Conservation (phyloP, 2,113 vertebrate species). For the Cathartes aura region DNA sequence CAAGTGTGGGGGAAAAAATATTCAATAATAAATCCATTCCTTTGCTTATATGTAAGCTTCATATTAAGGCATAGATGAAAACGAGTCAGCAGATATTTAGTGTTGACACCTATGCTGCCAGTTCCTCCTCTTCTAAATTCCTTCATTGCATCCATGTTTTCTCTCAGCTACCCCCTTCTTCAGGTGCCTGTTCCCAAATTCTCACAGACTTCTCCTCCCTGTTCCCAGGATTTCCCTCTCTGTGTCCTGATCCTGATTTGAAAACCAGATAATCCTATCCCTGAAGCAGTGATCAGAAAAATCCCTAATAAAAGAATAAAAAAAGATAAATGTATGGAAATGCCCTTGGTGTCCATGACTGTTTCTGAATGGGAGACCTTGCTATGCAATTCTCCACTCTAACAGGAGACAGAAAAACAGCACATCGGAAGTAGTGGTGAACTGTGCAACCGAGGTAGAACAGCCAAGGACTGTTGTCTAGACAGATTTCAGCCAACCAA, state of each 20-base stretch:
- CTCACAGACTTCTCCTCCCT: not conserved
- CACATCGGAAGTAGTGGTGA: not conserved
- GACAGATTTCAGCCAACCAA: not conserved
- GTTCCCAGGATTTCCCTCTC: not conserved
- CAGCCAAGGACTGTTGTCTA: not conserved
- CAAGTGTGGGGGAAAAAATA: not conserved
- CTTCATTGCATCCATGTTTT: not conserved
- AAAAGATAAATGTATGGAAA: not conserved
- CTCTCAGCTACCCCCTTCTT: not conserved
- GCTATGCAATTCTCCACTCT: not conserved
- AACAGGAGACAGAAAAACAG: not conserved
- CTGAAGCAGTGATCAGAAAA: not conserved
- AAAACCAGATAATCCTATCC: not conserved
- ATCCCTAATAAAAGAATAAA: not conserved
- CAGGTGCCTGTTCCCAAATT: not conserved
- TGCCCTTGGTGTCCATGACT: not conserved
- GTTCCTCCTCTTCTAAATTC: not conserved
- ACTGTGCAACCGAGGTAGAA: not conserved
- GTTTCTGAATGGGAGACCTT: not conserved
- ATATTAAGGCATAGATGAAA: not conserved
- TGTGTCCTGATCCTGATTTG: not conserved
- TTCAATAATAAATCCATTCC: not conserved
- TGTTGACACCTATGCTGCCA: not conserved
- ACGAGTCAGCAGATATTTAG: not conserved
- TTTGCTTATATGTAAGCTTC: not conserved